Evolutionary conservation across 2,888 invertebrate genomes (phyloP), one percentile per base, ranked within the genome.

Genomic region (Plebejus argus): DNA sequence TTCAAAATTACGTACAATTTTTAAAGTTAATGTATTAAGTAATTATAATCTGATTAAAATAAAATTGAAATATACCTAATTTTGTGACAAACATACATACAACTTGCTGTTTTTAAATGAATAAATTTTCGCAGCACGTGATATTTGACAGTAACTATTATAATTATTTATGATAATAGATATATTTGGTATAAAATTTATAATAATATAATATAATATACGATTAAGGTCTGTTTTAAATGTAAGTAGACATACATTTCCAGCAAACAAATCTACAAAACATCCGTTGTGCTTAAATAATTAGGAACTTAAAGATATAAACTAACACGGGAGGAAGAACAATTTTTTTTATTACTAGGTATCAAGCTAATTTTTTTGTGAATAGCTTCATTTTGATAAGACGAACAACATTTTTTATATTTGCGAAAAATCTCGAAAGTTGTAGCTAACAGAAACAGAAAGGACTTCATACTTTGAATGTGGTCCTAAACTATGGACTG

Each of bases 101-200:
- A 61, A 49, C 18, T 53, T 33, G 12, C 28, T 53, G 23, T 53
- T 53, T 15, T 74, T 74, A 74, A 49, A 18, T 53, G 28, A 74
- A 53, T 53, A 2, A 8, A 71, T 18, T 53, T 53, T 28, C 15
- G 4, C 28, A 74, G 53, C 53, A 28, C 23, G 18, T 74, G n/a
- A 49, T 28, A 66, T 15, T 66, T 0, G 12, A 33, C 18, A 66
- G 66, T 66, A 66, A 28, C 10, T 28, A 66, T 23, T 66, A 66
- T 66, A 66, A 28, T 66, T n/a, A 15, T 15, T 66, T 18, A 66
- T 74, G 53, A 74, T 45, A 45, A 45, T 49, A 72, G 10, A 45
- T 49, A 72, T 72, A 28, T 53, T 49, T 74, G 74, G 53, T 74
- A 74, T 28, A 74, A 74, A 74, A 74, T 53, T 49, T 53, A 28